Base-by-base conservation (phyloP, 2,888 invertebrate species). In the Tiliacea citrago region DNA sequence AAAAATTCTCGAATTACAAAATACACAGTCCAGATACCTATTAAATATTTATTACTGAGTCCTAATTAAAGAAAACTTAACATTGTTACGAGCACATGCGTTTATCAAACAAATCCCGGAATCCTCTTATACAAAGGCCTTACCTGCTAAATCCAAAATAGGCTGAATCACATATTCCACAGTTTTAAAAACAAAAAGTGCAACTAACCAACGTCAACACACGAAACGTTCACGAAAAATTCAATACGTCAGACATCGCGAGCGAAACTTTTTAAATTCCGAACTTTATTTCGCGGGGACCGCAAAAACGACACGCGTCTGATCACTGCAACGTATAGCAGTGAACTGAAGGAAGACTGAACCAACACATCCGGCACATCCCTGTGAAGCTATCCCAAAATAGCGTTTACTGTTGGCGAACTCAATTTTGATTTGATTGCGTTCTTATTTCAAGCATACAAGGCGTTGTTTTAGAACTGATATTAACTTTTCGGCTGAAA, bases 231-330 rank as follows among this genome's bases (percentile, higher is more conserved):
- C 81, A 83, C 87, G 72, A 70, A 81, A 85, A 77, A 77, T 88
- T 71, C 82, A 79, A 88, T 68, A 77, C 10, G 68, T 66, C 39
- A 7, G n/a, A 70, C 74, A 83, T 79, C 68, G 65, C 69, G 61
- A 35, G 55, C 21, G 6, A 83, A 88, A 87, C 81, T 88, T 88
- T 88, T 86, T 68, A 83, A 81, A 81, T 87, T 75, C 29, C 85
- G 84, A 89, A 87, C 84, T 88, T 85, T 83, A 81, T 77, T 75
- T 75, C 89, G 90, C 84, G 86, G 39, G 45, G 24, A 66, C 66
- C 69, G 61, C 68, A 66, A 24, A 45, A 60, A 49, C 57, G 58
- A 67, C 66, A 63, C 65, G 73, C 88, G 83, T 81, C 77, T 51
- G 51, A 58, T 69, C 82, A 12, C n/a, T 24, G 10, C 62, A 21